phyloP scores from a whole-genome alignment of 2,888 invertebrate species.

The Watsonalla cultraria region DNA sequence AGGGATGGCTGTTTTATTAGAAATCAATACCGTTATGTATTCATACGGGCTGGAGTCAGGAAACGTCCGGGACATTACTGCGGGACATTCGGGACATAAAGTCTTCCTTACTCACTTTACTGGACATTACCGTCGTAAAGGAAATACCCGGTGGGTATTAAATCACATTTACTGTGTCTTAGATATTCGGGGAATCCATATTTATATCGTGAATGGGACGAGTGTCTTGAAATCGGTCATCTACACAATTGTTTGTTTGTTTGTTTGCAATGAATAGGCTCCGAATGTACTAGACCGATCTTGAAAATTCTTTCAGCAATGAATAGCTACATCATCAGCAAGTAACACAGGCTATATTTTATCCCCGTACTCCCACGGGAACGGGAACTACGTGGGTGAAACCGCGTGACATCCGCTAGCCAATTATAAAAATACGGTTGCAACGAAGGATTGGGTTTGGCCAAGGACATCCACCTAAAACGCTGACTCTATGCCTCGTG shows the following conservation, averaged over 20 bases:
- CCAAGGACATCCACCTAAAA: no score
- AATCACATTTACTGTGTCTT: no score
- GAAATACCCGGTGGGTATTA: neutral
- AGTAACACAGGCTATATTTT: neutral
- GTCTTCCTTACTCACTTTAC: neutral
- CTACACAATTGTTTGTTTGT: no score
- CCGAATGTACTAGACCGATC: no score
- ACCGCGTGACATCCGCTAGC: neutral
- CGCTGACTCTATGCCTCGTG: no score
- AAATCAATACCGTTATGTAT: neutral
- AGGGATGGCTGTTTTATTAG: neutral
- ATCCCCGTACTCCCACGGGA: neutral
- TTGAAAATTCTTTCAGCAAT: neutral
- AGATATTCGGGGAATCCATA: neutral
- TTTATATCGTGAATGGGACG: neutral
- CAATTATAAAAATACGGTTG: neutral
- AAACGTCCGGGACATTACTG: neutral
- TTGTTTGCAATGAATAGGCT: no score
- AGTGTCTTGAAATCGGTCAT: no score
- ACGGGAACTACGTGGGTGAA: neutral
- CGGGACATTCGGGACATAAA: neutral
- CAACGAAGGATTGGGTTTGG: neutral
- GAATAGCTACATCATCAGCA: neutral
- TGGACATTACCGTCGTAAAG: neutral
- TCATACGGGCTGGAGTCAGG: neutral